A percentile compares a stretch with the other conserved stretches of the same genome.
Evolutionary conservation across 2,113 vertebrate species (phyloP).

Genomic region (Cnemophilus loriae): DNA sequence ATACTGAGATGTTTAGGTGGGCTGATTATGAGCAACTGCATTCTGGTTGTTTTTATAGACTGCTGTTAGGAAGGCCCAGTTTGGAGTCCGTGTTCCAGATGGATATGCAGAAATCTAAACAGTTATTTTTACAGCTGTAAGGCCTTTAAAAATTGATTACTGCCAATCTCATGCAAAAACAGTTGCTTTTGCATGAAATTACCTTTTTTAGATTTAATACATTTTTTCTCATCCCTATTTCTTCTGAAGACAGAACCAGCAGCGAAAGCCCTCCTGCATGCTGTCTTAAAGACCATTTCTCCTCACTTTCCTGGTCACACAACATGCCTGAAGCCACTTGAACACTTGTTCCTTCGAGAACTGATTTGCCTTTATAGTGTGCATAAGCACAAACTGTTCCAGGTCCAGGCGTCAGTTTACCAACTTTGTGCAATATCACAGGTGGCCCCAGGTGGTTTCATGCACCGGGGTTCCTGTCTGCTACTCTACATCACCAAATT

Average conservation of each 20-base stretch:
- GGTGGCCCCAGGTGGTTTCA: rapidly evolving
- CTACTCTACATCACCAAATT: not conserved
- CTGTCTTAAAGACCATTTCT: not conserved
- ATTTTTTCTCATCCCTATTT: not conserved
- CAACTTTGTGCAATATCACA: rapidly evolving
- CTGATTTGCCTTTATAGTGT: not conserved
- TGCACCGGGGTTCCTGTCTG: not conserved
- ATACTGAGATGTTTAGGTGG: not conserved
- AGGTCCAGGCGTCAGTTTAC: not conserved
- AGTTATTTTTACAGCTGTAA: not conserved
- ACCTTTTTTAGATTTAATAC: not conserved
- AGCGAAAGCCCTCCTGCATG: not conserved
- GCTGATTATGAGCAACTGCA: not conserved
- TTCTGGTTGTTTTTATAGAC: not conserved
- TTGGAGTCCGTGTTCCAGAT: not conserved
- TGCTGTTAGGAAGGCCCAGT: not conserved
- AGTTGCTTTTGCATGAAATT: not conserved
- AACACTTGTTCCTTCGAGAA: not conserved
- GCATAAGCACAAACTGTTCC: rapidly evolving
- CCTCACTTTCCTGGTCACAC: not conserved
- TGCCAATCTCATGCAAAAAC: not conserved
- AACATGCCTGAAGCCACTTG: not conserved
- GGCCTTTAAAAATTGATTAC: not conserved
- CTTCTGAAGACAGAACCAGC: not conserved
- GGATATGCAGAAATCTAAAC: not conserved